phyloP scores from a whole-genome alignment of 2,888 invertebrate genomes.

The Pheosia gnoma region DNA sequence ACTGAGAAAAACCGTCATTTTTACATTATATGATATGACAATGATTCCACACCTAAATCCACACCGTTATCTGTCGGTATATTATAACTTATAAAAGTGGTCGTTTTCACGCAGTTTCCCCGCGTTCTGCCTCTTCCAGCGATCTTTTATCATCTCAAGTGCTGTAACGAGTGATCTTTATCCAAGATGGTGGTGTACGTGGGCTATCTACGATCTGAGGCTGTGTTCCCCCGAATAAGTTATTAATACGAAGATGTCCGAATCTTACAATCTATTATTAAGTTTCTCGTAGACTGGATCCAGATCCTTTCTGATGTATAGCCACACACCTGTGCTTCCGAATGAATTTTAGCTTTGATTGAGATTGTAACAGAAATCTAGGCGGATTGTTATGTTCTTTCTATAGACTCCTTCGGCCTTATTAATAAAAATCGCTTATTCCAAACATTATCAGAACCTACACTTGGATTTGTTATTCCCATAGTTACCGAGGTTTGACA shows the following conservation, averaged over 20 bases:
- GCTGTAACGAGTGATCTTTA: conserved; percentile 24
- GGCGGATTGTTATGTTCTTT: not conserved
- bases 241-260: conserved; percentile 39
- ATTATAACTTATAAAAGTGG: not conserved
- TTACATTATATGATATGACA: too few relatives aligned
- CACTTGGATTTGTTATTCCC: too few relatives aligned
- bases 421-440: too few relatives aligned
- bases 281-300: not conserved
- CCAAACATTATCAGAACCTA: too few relatives aligned
- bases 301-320: not conserved
- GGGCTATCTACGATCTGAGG: conserved; percentile 44
- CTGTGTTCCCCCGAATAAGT: conserved; percentile 45
- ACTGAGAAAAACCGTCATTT: too few relatives aligned
- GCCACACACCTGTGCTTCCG: not conserved
- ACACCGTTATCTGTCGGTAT: not conserved
- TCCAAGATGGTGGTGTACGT: conserved; percentile 36
- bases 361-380: not conserved
- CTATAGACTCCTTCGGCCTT: too few relatives aligned
- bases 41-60: not conserved
- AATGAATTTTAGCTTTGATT: not conserved
- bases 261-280: conserved; percentile 3
- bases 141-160: conserved; percentile 14
- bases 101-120: not conserved
- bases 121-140: conserved; percentile 1
- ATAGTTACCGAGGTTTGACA: too few relatives aligned